phyloP scores from a whole-genome alignment of 2,113 vertebrate genomes.

The Dromiciops gliroides region DNA sequence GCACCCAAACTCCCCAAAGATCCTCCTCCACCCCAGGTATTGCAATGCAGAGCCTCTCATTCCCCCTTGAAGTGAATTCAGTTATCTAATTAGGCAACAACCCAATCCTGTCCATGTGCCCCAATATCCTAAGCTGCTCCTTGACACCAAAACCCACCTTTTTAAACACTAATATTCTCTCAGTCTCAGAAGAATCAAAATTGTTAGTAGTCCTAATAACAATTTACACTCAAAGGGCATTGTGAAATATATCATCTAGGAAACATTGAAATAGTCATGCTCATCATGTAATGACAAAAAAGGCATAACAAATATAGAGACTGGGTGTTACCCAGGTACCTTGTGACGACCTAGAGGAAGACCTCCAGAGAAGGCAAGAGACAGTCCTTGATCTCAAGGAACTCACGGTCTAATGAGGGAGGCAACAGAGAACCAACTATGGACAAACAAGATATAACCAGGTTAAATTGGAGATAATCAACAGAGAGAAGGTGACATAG shows the following conservation, averaged over 20 bases:
- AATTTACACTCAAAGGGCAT: background rate
- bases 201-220: background rate
- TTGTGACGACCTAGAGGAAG: background rate
- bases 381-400: background rate
- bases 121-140: background rate
- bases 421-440: background rate
- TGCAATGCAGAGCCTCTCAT: background rate
- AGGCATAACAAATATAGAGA: background rate
- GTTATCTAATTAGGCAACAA: background rate
- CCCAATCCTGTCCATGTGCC: background rate
- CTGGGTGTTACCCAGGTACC: background rate
- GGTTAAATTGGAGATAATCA: background rate
- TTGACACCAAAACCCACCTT: background rate
- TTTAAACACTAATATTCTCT: background rate
- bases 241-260: background rate
- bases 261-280: background rate
- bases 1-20: background rate
- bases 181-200: background rate
- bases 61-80: background rate
- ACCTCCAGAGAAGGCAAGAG: background rate
- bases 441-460: background rate
- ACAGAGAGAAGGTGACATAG: background rate
- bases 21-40: background rate
- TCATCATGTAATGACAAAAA: background rate
- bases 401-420: background rate